Evolutionary conservation across 2,797 vertebrate genomes (phyloP), one percentile per base, ranked within the genome.

Genomic region (Hyperoplus lanceolatus): DNA sequence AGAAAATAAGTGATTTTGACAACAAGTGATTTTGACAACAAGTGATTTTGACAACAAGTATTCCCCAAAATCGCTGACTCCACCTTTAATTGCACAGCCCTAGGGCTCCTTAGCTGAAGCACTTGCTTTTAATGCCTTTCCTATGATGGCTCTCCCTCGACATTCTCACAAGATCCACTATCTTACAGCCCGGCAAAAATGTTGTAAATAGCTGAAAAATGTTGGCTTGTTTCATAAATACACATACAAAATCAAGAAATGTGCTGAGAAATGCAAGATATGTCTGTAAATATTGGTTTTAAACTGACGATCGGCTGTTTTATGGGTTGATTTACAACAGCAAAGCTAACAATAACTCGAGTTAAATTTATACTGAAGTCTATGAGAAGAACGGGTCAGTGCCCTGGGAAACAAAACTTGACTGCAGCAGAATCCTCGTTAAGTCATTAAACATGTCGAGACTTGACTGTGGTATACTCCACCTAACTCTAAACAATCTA

Each of bases 361-460:
- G 50, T 65, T 46, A 42, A 39, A 71, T 59, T 57, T 62, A 71
- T 46, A 67, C 59, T 70, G 57, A 83, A 67, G 55, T 61, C 66
- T 61, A 57, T 81, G 84, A 80, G 75, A 64, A 78, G 73, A 59
- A 61, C 48, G 79, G 86, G 86, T 89, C 82, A 79, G 64, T 4
- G 84, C 57, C 75, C 74, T 83, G 75, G 74, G 73, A 81, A 77
- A 21, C 21, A 21, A 87, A 84, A 83, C 16, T 1, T 3, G 51
- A 91, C 90, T 15, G 66, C 73, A 71, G 77, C 82, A 70, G 67
- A 88, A 86, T 87, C 75, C 64, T 86, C 85, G 85, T 87, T 63
- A 89, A 86, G 88, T 87, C 79, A 82, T 91, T 88, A 86, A 89
- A 91, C 92, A 84, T 83, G 92, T 88, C 46, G 18, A 63, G 89